Base-by-base conservation (phyloP, 2,888 invertebrate species). In the Eudemis profundana region DNA sequence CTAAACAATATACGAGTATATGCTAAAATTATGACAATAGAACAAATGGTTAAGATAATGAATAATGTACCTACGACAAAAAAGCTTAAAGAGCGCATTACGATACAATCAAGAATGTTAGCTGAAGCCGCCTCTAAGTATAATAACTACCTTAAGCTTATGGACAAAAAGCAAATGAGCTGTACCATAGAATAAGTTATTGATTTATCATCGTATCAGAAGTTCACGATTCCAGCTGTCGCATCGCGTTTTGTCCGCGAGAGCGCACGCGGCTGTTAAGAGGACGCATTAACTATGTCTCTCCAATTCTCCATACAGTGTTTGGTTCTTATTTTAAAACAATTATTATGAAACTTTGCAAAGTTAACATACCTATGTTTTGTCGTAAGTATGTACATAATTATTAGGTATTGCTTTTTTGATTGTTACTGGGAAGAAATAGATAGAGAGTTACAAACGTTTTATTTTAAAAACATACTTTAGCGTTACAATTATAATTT, bases 151-250 rank as follows among this genome's bases (percentile, higher is more conserved):
- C n/a, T 44, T 27, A 1, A 36, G 14, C 23, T 15, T 3, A 19
- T 27, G 12, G 53, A 40, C 23, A 62, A 62, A 61, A 57, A 42
- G 21, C 42, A 40, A 63, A 49, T 21, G 42, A n/a, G 74, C 76
- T 79, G 81, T 81, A 80, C 75, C 79, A 81, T 81, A 80, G 79
- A 77, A 80, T 81, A 79, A 82, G 78, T 86, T 89, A 90, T 90
- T 87, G 87, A 89, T 88, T 87, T 88, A 91, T 91, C 89, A 89
- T 85, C 78, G 76, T 80, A 88, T 90, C 88, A 83, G 79, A 82
- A 86, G 81, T 86, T 84, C 82, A 87, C 86, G 86, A 87, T 83
- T 83, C 84, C 81, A 78, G 84, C 81, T 85, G 90, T 90, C 92
- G 83, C 84, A 73, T 77, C 83, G 82, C 75, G 83, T 92, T 90